Evolutionary conservation across 2,113 vertebrate genomes (phyloP).

Genomic region (Xiphorhynchus elegans): DNA sequence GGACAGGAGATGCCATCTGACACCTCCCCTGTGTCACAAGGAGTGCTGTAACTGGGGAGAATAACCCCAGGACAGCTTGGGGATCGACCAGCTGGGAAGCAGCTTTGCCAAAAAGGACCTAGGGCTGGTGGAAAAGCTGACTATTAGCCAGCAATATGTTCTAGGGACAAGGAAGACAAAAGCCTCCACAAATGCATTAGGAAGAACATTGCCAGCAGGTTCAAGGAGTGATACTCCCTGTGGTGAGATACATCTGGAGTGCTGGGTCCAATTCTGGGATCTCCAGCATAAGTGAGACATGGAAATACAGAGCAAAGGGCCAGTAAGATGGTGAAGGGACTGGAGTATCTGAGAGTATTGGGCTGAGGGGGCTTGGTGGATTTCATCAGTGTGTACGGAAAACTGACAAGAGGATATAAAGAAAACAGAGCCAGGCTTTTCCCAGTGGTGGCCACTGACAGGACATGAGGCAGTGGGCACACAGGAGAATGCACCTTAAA

Average conservation of each 20-base stretch:
- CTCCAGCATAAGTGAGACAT: background rate
- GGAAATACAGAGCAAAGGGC: background rate
- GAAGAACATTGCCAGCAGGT: background rate
- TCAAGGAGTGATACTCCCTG: background rate
- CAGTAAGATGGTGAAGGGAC: background rate
- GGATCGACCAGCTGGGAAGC: background rate
- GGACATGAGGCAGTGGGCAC: background rate
- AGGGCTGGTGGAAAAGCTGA: background rate
- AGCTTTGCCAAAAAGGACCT: background rate
- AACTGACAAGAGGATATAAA: background rate
- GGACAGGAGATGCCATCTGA: background rate
- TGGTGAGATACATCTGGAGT: background rate
- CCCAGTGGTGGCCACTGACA: background rate
- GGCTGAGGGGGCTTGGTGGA: background rate
- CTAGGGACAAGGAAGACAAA: background rate
- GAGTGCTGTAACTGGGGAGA: background rate
- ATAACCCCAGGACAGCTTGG: background rate
- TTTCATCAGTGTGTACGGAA: background rate
- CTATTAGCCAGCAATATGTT: background rate
- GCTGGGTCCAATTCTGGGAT: background rate
- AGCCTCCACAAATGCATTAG: background rate
- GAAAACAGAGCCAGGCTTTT: background rate
- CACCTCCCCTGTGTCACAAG: background rate
- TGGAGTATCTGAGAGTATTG: background rate
- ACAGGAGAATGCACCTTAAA: background rate